A percentile compares a stretch with the other conserved stretches of the same genome.
Evolutionary conservation across 2,888 invertebrate species (phyloP).

Genomic region (Athalia cordata): DNA sequence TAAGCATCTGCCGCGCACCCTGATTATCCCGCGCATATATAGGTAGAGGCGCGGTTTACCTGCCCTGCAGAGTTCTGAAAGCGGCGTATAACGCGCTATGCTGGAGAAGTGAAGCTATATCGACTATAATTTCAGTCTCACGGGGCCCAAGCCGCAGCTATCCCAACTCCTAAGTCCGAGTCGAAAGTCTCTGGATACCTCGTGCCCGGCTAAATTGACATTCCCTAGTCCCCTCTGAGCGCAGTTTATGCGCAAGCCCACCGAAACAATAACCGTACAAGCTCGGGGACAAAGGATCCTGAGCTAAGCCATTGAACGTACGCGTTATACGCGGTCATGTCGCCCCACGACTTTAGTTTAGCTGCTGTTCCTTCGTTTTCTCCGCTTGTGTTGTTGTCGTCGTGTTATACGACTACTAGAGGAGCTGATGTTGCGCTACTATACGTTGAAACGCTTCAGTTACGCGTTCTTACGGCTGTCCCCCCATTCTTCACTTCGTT

Average conservation of each 20-base stretch:
- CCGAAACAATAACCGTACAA: constrained; percentile 56
- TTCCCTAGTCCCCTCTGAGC: constrained; percentile 51
- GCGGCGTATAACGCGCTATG: not conserved
- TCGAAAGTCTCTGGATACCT: constrained; percentile 10
- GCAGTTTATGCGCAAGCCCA: constrained; percentile 55
- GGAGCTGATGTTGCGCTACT: constrained; percentile 2
- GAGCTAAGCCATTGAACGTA: not conserved
- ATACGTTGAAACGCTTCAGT: constrained; percentile 25
- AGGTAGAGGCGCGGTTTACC: constrained; percentile 51
- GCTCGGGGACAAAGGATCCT: constrained; percentile 22
- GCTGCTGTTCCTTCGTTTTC: not conserved
- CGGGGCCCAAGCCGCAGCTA: constrained; percentile 1
- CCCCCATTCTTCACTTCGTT: too few relatives aligned
- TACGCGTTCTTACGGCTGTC: not conserved
- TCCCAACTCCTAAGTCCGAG: not conserved
- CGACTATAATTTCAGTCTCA: constrained; percentile 41
- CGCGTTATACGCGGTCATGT: too few relatives aligned
- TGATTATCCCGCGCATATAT: constrained; percentile 51
- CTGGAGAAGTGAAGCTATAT: not conserved
- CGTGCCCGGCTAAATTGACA: constrained; percentile 58
- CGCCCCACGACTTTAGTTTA: not conserved
- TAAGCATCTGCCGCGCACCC: constrained; percentile 48
- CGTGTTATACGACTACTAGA: not conserved
- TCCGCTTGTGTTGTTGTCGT: constrained; percentile 8
- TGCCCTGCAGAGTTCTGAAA: not conserved